phyloP scores from a whole-genome alignment of 2,797 vertebrate species.

The Odontamblyopus lacepedii region DNA sequence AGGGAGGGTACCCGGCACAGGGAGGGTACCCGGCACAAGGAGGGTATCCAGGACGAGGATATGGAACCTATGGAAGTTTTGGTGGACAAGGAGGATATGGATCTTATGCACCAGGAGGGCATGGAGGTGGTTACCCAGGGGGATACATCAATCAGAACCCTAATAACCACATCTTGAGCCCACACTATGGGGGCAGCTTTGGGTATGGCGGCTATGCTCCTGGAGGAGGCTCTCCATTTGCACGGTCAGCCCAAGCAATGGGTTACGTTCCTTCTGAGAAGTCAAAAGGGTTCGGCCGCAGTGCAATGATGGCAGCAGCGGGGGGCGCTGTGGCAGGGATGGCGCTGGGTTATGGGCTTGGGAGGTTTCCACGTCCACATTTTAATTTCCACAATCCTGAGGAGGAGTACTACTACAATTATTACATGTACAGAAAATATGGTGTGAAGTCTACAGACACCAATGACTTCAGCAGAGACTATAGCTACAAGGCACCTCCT shows the following conservation, averaged over 20 bases:
- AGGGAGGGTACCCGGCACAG: conserved; percentile 13
- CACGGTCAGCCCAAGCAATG: conserved; percentile 58
- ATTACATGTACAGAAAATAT: conserved; percentile 73
- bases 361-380: conserved; percentile 65
- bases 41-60: conserved; percentile 15
- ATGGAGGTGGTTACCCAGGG: conserved; percentile 38
- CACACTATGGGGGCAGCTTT: conserved; percentile 65
- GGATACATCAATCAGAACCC: conserved; percentile 75
- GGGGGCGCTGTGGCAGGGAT: conserved; percentile 65
- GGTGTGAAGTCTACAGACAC: conserved; percentile 51
- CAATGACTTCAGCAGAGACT: conserved; percentile 63
- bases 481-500: conserved; percentile 38
- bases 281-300: conserved; percentile 69
- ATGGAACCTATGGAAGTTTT: conserved; percentile 8
- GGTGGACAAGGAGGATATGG: conserved; percentile 20
- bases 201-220: conserved; percentile 51
- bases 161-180: conserved; percentile 73
- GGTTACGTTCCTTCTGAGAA: conserved; percentile 52
- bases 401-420: conserved; percentile 73
- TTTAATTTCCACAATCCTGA: conserved; percentile 57
- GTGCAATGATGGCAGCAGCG: conserved; percentile 65
- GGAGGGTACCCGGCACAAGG: conserved; percentile 32
- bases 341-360: conserved; percentile 76
- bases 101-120: too few species aligned
- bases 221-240: conserved; percentile 66